Conservation (phyloP, 2,113 vertebrate species). For the Brienomyrus brachyistius region DNA sequence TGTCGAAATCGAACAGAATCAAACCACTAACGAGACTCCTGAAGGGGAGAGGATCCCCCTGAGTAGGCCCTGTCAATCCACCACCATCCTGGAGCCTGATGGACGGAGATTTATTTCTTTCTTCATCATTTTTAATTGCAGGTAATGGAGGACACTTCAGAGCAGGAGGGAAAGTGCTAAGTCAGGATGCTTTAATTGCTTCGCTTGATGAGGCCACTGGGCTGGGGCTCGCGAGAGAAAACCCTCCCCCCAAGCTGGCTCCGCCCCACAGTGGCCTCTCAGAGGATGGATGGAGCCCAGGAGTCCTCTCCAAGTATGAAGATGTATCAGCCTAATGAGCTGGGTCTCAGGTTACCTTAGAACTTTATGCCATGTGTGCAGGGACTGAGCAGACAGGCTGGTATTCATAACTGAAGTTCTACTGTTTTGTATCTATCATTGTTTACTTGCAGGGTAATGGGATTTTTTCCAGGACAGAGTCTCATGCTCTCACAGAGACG, state of each 20-base stretch:
- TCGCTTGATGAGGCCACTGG: neutral
- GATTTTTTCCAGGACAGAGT: neutral
- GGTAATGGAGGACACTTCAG: constrained; percentile 27
- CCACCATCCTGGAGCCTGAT: neutral
- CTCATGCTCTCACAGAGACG: neutral
- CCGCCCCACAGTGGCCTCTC: neutral
- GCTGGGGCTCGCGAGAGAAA: too few species aligned
- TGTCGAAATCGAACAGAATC: neutral
- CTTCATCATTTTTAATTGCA: constrained; percentile 35
- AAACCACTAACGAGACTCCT: neutral
- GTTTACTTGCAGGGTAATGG: neutral
- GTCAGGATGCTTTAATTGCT: constrained; percentile 16
- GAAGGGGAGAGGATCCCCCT: neutral
- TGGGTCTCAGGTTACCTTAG: neutral
- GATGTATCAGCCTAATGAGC: neutral
- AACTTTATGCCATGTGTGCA: too few species aligned
- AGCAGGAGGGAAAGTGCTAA: constrained; percentile 17
- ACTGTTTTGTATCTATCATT: neutral
- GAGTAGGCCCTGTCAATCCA: neutral
- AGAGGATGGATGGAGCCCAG: neutral
- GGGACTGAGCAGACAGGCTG: neutral
- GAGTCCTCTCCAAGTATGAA: neutral
- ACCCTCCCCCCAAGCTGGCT: neutral
- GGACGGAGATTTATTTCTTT: constrained; percentile 19
- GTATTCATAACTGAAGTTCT: neutral